Percentiles rank a stretch among this genome's conserved stretches.
Conservation (phyloP, 30 jellyfish, hydroid and myxozoan species). For the Cassiopea andromeda region DNA sequence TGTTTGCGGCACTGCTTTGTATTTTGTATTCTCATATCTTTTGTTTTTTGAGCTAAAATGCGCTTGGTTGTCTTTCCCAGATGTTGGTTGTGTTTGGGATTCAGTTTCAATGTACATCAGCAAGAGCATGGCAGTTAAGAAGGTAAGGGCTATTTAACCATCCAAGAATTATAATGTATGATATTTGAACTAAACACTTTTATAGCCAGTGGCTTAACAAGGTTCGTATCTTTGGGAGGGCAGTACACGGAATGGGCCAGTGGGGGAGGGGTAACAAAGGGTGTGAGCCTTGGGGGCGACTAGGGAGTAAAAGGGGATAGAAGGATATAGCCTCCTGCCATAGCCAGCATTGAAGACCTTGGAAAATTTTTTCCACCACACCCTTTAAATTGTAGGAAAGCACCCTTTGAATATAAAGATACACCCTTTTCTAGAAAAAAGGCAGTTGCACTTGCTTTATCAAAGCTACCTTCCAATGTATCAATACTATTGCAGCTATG, state of each 20-base stretch:
- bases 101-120: slow-evolving; percentile 83
- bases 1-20: not conserved
- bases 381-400: too few relatives aligned
- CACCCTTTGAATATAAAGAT: too few relatives aligned
- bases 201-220: not conserved
- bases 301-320: too few relatives aligned
- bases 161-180: not conserved
- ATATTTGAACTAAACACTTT: not conserved
- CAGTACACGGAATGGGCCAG: too few relatives aligned
- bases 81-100: slow-evolving; percentile 91
- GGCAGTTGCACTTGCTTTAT: too few relatives aligned
- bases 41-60: not conserved
- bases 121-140: slow-evolving; percentile 71
- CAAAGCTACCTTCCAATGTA: too few relatives aligned
- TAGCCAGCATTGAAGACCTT: too few relatives aligned
- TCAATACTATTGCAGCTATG: too few relatives aligned
- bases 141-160: slow-evolving; percentile 46
- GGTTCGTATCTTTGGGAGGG: not conserved
- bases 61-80: slow-evolving; percentile 35
- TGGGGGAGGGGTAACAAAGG: not conserved
- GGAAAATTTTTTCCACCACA: too few relatives aligned
- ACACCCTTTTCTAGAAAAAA: too few relatives aligned
- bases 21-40: not conserved
- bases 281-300: too few relatives aligned
- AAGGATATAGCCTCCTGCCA: too few relatives aligned